Conservation (phyloP, 2,888 invertebrate genomes). For the Protodeltote pygarga region DNA sequence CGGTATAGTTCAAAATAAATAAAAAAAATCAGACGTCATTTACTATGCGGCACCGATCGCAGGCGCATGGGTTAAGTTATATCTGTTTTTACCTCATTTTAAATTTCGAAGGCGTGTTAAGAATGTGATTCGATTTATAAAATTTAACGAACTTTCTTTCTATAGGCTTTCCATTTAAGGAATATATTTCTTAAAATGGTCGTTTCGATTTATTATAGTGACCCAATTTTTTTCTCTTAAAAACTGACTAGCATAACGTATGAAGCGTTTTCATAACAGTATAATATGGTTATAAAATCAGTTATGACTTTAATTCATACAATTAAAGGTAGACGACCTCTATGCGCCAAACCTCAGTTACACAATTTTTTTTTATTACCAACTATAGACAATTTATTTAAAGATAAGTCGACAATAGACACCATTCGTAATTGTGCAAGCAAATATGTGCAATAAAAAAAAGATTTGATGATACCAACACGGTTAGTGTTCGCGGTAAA, state of each 20-base stretch:
- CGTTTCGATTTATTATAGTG: neutral
- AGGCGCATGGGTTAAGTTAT: conserved; percentile 50
- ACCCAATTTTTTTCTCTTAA: conserved; percentile 3
- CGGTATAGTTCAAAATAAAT: conserved; percentile 49
- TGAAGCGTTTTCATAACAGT: conserved; percentile 26
- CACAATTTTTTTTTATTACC: conserved; percentile 43
- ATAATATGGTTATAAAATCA: conserved; percentile 27
- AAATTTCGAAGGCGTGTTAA: conserved; percentile 66
- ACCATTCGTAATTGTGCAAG: conserved; percentile 54
- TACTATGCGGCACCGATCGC: conserved; percentile 60
- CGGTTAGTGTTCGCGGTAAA: conserved; percentile 14
- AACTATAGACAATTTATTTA: conserved; percentile 35
- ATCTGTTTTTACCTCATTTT: conserved; percentile 67
- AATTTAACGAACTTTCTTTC: conserved; percentile 56
- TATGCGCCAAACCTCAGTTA: conserved; percentile 26
- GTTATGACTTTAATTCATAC: conserved; percentile 24
- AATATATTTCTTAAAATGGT: conserved; percentile 11
- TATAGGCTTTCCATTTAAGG: conserved; percentile 30
- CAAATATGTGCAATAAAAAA: conserved; percentile 26
- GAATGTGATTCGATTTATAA: conserved; percentile 69
- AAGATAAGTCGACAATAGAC: conserved; percentile 52
- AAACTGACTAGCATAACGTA: conserved; percentile 10
- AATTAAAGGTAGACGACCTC: conserved; percentile 39
- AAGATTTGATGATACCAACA: conserved; percentile 10
- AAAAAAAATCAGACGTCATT: conserved; percentile 29